A percentile compares a stretch with the other conserved stretches of the same genome.
These are phyloP conservation scores for Elaphurus davidianus DNA, from an alignment of 2,113 vertebrate species.

Conservation along the genomic window DNA sequence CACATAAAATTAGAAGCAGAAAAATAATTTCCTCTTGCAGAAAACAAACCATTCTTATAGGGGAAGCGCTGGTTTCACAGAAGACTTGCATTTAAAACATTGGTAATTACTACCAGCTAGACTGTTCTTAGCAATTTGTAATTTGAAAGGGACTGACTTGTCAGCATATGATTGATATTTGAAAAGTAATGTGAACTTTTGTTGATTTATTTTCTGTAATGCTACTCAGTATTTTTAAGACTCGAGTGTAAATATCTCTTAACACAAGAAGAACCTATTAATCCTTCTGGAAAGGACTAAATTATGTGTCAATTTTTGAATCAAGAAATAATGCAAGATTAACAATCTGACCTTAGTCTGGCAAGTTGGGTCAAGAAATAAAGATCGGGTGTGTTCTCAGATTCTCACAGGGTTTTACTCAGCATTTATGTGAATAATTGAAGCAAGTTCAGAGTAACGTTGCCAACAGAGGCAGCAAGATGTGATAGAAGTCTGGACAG, in stretches of 20 bases:
- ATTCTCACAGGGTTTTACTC: constrained; percentile 16
- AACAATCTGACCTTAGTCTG: constrained; percentile 31
- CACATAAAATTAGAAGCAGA: background rate
- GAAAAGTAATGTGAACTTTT: constrained; percentile 41
- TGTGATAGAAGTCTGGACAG: background rate
- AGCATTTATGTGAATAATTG: background rate
- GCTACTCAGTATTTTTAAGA: constrained; percentile 35
- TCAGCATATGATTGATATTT: constrained; percentile 31
- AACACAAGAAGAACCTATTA: constrained; percentile 35
- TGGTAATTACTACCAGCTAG: background rate
- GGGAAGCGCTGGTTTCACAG: background rate
- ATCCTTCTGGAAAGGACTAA: constrained; percentile 46
- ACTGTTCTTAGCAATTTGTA: background rate
- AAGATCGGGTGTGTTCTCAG: background rate
- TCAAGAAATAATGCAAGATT: constrained; percentile 48
- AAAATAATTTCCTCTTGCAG: background rate
- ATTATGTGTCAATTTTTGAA: constrained; percentile 49
- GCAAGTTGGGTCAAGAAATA: constrained; percentile 21
- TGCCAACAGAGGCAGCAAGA: background rate
- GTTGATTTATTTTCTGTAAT: constrained; percentile 62
- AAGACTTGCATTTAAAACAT: constrained; percentile 27
- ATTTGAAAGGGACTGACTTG: background rate
- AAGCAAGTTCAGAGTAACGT: background rate
- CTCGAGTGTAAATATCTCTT: constrained; percentile 36
- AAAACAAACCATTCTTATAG: background rate